Percentiles rank a stretch among this genome's conserved stretches.
Conservation (phyloP, 2,888 invertebrate genomes). For the Melieria omissa region DNA sequence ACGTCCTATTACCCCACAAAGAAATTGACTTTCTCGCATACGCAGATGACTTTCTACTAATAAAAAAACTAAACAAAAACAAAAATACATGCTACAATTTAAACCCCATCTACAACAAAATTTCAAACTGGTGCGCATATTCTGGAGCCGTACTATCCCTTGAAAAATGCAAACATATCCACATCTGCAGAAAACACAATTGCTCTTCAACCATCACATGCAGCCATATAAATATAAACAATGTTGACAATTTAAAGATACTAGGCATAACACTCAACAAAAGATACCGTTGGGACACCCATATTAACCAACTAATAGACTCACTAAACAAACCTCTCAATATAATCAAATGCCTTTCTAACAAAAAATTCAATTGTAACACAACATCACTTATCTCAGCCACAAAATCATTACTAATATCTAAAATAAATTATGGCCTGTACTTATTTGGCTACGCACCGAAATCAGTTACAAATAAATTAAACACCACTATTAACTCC, state of each 20-base stretch:
- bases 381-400: constrained; percentile 21
- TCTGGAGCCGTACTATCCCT: constrained; percentile 37
- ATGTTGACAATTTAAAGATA: constrained; percentile 31
- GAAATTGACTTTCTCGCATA: constrained; percentile 35
- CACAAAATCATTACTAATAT: constrained; percentile 26
- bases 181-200: constrained; percentile 41
- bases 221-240: constrained; percentile 23
- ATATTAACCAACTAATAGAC: constrained; percentile 30
- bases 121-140: constrained; percentile 38
- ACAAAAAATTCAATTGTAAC: constrained; percentile 25
- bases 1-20: constrained; percentile 26
- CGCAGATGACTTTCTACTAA: constrained; percentile 41
- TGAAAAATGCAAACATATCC: constrained; percentile 34
- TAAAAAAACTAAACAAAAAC: constrained; percentile 33
- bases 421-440: constrained; percentile 38
- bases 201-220: too few relatives aligned
- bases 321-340: constrained; percentile 33
- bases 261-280: constrained; percentile 42
- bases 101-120: constrained; percentile 25
- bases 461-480: too few relatives aligned
- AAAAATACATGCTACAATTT: constrained; percentile 35
- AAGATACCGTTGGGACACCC: constrained; percentile 40
- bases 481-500: too few relatives aligned
- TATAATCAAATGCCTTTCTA: constrained; percentile 39
- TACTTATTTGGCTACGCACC: too few relatives aligned